phyloP scores from a whole-genome alignment of 1,140 invertebrate genomes.

The Sinella curviseta region DNA sequence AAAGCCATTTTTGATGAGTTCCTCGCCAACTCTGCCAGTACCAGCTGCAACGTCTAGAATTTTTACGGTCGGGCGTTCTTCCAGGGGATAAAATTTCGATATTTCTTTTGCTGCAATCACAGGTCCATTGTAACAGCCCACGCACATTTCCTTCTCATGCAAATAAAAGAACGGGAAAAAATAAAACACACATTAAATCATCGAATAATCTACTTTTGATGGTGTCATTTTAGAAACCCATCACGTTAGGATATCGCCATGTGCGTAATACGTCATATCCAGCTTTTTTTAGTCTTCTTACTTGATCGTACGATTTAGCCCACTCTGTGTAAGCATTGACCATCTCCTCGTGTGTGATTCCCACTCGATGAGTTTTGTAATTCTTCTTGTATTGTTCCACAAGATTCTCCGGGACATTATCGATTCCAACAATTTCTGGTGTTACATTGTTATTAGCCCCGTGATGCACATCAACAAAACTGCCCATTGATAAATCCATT shows the following conservation, averaged over 20 bases:
- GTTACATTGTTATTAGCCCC: too few relatives aligned
- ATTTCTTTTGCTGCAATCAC: constrained; percentile 48
- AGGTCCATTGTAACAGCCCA: constrained; percentile 50
- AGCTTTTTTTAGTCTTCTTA: too few relatives aligned
- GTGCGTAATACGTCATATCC: too few relatives aligned
- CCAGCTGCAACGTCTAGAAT: constrained; percentile 54
- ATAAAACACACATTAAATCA: too few relatives aligned
- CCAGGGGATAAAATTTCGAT: constrained; percentile 34
- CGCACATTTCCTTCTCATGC: constrained; percentile 50
- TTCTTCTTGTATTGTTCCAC: constrained; percentile 38
- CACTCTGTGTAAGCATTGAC: constrained; percentile 45
- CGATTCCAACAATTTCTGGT: background rate
- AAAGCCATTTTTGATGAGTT: constrained; percentile 47
- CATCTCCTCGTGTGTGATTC: constrained; percentile 48
- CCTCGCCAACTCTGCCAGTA: constrained; percentile 53
- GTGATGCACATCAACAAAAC: too few relatives aligned
- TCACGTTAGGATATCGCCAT: background rate
- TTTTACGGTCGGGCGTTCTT: constrained; percentile 39
- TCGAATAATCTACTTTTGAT: too few relatives aligned
- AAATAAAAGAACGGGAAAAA: too few relatives aligned
- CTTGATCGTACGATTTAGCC: constrained; percentile 49
- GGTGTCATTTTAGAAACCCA: background rate
- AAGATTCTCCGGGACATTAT: background rate
- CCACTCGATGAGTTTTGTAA: constrained; percentile 46
- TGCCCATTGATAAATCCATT: too few relatives aligned